Evolutionary conservation across 1,140 invertebrate genomes (phyloP).

Genomic region (Drosophila athabasca): DNA sequence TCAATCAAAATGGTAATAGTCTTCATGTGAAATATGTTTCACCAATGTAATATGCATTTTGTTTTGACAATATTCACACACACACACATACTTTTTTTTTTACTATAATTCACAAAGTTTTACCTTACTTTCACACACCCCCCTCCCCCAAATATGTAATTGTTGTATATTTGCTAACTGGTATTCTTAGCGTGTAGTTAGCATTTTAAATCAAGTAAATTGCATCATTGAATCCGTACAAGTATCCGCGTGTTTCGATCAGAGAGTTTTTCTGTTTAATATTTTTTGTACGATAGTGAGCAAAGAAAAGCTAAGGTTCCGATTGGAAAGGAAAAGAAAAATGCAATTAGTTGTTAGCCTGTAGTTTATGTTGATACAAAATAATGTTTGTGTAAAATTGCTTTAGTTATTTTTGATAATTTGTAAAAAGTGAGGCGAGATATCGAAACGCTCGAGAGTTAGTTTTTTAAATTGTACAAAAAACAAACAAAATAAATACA

Average conservation of each 20-base stretch:
- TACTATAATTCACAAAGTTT: conserved; percentile 14
- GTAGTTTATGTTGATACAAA: conserved; percentile 46
- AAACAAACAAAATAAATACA: conserved; percentile 20
- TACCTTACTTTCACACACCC: conserved; percentile 3
- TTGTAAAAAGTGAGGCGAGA: conserved; percentile 60
- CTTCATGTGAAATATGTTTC: conserved; percentile 1
- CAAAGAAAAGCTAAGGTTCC: not conserved
- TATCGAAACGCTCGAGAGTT: conserved; percentile 40
- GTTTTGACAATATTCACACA: conserved; percentile 17
- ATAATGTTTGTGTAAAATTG: conserved; percentile 58
- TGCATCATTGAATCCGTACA: conserved; percentile 5
- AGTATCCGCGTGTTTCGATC: conserved; percentile 27
- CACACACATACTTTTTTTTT: conserved; percentile 1
- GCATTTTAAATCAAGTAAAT: conserved; percentile 27
- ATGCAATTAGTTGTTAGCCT: conserved; percentile 62
- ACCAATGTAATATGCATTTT: conserved; percentile 43
- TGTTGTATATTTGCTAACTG: conserved; percentile 37
- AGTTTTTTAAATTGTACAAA: conserved; percentile 70
- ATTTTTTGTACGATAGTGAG: conserved; percentile 32
- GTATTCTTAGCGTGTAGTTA: conserved; percentile 40
- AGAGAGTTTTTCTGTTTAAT: conserved; percentile 28
- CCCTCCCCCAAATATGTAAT: not conserved
- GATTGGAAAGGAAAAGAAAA: conserved; percentile 18
- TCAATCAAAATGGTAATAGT: conserved; percentile 5
- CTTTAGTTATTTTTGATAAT: conserved; percentile 73